Percentiles rank a stretch among this genome's conserved stretches.
Conservation (phyloP, 2,113 vertebrate genomes). For the Salvelinus alpinus region DNA sequence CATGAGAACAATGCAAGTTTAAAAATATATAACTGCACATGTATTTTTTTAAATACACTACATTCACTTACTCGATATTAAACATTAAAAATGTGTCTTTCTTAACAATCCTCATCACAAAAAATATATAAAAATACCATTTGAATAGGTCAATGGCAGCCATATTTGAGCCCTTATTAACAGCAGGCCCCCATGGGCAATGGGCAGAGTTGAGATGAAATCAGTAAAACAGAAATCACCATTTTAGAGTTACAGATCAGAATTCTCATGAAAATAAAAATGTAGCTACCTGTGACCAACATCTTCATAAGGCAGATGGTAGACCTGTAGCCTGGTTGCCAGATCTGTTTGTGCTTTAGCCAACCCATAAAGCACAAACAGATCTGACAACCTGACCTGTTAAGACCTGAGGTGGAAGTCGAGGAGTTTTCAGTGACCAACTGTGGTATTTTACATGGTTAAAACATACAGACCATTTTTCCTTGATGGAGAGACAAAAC, state of each 20-base stretch:
- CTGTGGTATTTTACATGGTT: conserved; percentile 24
- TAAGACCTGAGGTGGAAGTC: conserved; percentile 40
- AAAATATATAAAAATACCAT: conserved; percentile 32
- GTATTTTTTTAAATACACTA: conserved; percentile 66
- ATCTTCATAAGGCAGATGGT: not conserved
- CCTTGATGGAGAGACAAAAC: conserved; percentile 22
- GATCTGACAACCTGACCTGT: not conserved
- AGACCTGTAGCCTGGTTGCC: conserved; percentile 6
- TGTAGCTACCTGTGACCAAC: conserved; percentile 35
- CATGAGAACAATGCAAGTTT: conserved; percentile 68
- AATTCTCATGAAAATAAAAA: conserved; percentile 27
- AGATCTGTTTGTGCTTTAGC: too few relatives aligned
- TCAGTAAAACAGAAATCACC: conserved; percentile 9
- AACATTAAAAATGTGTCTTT: conserved; percentile 60
- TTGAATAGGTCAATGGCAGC: conserved; percentile 23
- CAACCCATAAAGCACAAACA: not conserved
- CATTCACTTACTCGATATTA: conserved; percentile 62
- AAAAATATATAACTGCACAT: conserved; percentile 77
- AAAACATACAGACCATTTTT: conserved; percentile 31
- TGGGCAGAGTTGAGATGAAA: conserved; percentile 1
- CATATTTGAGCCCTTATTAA: conserved; percentile 23
- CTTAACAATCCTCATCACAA: conserved; percentile 16
- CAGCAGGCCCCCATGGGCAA: conserved; percentile 2
- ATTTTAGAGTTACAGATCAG: conserved; percentile 5
- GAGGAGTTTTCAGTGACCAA: not conserved